Evolutionary conservation across 2,888 invertebrate genomes (phyloP).

Genomic region (Oligia fasciuncula): DNA sequence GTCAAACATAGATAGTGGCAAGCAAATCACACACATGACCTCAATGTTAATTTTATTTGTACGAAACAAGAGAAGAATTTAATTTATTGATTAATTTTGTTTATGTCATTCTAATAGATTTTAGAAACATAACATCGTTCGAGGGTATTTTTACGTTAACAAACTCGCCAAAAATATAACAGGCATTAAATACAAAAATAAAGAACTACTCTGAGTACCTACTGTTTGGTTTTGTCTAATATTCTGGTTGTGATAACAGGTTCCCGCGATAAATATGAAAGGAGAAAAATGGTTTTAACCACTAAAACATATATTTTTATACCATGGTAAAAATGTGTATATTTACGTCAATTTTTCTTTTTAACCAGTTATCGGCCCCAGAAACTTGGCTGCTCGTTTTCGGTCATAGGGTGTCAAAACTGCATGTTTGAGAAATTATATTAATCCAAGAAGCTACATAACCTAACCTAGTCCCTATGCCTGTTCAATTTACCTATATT

Average conservation of each 20-base stretch:
- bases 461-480: neutral
- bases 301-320: neutral
- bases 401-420: neutral
- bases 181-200: neutral
- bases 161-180: neutral
- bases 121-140: neutral
- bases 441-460: neutral
- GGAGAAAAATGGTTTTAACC: too few relatives aligned
- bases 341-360: neutral
- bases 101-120: neutral
- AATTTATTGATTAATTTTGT: neutral
- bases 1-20: neutral
- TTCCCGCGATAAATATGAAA: neutral
- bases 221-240: neutral
- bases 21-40: neutral
- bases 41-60: neutral
- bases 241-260: neutral
- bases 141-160: neutral
- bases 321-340: neutral
- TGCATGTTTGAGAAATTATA: neutral
- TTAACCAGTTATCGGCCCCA: neutral
- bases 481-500: constrained; percentile 48
- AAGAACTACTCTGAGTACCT: neutral
- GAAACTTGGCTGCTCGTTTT: neutral
- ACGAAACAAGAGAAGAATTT: neutral